Evolutionary conservation across 2,113 vertebrate genomes (phyloP), one percentile per base, ranked within the genome.

Genomic region (Rhinopomastus cyanomelas): DNA sequence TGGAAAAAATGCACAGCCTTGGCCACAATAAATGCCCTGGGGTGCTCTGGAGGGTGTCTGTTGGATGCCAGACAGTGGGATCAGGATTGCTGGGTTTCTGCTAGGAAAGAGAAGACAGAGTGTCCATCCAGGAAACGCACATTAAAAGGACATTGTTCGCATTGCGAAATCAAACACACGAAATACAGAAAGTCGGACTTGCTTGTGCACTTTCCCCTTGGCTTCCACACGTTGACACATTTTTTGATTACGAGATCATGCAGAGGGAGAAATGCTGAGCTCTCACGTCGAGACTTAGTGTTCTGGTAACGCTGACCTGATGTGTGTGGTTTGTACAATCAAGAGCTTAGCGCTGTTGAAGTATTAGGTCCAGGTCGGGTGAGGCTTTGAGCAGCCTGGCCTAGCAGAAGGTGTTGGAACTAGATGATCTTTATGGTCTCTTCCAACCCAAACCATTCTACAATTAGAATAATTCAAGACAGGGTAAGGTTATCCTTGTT

Each of bases 291-390:
- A 15, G 39, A 42, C 39, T 42, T 23, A 8, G 19, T 1, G 23
- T 5, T 49, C 62, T 11, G 20, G 22, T 8, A 1, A 5, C 25
- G 0, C 1, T 12, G 61, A 1, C 44, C n/a, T 26, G 4, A n/a
- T n/a, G 18, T 5, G 39, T 13, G 53, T 37, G 11, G n/a, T 4
- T 18, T 6, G 0, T 27, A 27, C 22, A 8, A 2, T 3, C 4
- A 32, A 20, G 39, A 29, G 3, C 9, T 44, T 1, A 10, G 23
- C 3, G 13, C 30, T 62, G 15, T 1, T 48, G 68, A 13, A 61
- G 7, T 4, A 1, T 6, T 22, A 26, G 57, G 13, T 60, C 15
- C 32, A 36, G 32, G 57, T 13, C 26, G 57, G 22, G 36, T 17
- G 57, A 23, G 57, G 37, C 37, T 29, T 17, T 39, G 60, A 19